Percentiles rank a stretch among this genome's conserved stretches.
Evolutionary conservation across 2,113 vertebrate species (phyloP).

Genomic region (Amblyornis subalaris): DNA sequence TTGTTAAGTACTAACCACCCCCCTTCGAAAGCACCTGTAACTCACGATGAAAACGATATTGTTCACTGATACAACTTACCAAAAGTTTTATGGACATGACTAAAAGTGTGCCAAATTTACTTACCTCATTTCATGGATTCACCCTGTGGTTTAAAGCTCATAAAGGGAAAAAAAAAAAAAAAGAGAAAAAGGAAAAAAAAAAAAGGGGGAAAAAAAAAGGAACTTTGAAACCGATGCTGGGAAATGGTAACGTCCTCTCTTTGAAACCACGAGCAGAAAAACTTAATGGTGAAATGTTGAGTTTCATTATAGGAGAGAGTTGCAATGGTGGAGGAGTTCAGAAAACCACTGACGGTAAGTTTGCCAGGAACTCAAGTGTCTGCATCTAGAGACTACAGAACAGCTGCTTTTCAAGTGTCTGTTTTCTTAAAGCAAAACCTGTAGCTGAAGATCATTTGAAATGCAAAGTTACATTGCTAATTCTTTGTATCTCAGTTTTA

Average conservation of each 20-base stretch:
- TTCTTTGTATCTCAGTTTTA: slow-evolving; percentile 81
- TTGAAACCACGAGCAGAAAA: slow-evolving; percentile 62
- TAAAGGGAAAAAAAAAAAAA: slow-evolving; percentile 19
- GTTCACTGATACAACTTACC: slow-evolving; percentile 83
- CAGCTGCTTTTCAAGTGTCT: slow-evolving; percentile 72
- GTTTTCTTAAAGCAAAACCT: slow-evolving; percentile 78
- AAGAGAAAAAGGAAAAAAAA: not conserved
- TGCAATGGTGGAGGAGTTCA: slow-evolving; percentile 64
- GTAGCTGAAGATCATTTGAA: slow-evolving; percentile 77
- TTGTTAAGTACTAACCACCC: slow-evolving; percentile 82
- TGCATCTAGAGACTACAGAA: slow-evolving; percentile 69
- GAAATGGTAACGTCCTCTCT: slow-evolving; percentile 52
- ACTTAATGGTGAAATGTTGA: slow-evolving; percentile 60
- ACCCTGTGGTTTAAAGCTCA: slow-evolving; percentile 83
- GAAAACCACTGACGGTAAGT: slow-evolving; percentile 64
- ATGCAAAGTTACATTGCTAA: slow-evolving; percentile 75
- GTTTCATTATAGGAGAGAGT: slow-evolving; percentile 56
- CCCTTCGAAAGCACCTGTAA: slow-evolving; percentile 90
- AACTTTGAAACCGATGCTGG: slow-evolving; percentile 26
- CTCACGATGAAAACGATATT: slow-evolving; percentile 81
- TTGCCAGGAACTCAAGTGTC: slow-evolving; percentile 67
- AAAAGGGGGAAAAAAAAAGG: not conserved
- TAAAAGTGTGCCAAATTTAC: slow-evolving; percentile 91
- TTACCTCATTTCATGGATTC: slow-evolving; percentile 91
- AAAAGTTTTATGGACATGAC: slow-evolving; percentile 88